Evolutionary conservation across 2,797 vertebrate genomes (phyloP).

Genomic region (Alectoris magna): DNA sequence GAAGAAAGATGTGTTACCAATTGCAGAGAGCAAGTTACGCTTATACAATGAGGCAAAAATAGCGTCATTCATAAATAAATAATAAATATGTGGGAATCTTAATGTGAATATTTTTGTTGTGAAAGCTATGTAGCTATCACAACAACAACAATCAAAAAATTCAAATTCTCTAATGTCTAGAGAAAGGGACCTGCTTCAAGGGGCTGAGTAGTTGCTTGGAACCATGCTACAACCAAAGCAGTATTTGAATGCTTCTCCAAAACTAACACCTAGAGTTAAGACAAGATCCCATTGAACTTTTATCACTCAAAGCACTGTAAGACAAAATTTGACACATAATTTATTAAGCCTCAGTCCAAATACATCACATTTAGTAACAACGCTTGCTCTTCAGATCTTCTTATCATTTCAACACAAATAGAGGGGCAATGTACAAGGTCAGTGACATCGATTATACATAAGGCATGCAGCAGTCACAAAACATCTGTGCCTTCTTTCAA

Average conservation of each 20-base stretch:
- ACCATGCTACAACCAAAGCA: not conserved
- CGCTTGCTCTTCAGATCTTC: not conserved
- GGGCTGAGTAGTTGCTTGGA: not conserved
- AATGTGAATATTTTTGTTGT: not conserved
- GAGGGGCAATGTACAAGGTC: not conserved
- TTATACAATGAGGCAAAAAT: not conserved
- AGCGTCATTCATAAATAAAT: not conserved
- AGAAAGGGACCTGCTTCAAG: not conserved
- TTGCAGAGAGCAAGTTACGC: not conserved
- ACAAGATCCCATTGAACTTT: not conserved
- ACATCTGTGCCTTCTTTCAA: not conserved
- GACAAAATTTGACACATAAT: not conserved
- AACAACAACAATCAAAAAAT: not conserved
- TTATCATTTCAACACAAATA: not conserved
- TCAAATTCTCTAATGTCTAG: not conserved
- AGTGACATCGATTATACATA: not conserved
- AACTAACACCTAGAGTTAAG: not conserved
- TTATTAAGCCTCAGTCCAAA: not conserved
- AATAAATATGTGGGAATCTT: not conserved
- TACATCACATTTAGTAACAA: not conserved
- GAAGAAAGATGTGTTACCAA: not conserved
- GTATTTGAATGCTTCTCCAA: not conserved
- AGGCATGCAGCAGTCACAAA: not conserved
- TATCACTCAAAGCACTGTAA: not conserved
- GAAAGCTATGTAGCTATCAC: not conserved